These are phyloP conservation scores for Drosophila albomicans DNA, from an alignment of 1,140 invertebrate species.

Conservation along the genomic window DNA sequence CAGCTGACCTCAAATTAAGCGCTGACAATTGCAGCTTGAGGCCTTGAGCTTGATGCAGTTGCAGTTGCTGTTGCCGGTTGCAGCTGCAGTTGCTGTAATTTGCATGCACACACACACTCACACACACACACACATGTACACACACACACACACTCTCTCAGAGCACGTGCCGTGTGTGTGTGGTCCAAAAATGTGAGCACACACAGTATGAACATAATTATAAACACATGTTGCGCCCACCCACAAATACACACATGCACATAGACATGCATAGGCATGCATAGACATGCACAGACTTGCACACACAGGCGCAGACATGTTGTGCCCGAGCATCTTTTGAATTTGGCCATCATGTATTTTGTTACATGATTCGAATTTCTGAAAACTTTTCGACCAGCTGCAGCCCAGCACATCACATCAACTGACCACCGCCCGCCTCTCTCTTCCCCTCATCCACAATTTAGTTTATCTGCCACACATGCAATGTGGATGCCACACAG, in stretches of 20 bases:
- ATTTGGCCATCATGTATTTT: conserved; percentile 70
- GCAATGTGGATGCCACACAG: conserved; percentile 1
- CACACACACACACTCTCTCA: conserved; percentile 13
- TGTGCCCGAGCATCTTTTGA: conserved; percentile 46
- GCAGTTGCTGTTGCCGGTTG: conserved; percentile 1
- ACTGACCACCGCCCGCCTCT: conserved; percentile 26
- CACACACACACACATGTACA: conserved; percentile 24
- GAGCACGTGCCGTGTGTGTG: conserved; percentile 26
- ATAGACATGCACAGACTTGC: too few species aligned
- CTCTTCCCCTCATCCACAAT: neutral
- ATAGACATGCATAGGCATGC: neutral
- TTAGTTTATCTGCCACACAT: conserved; percentile 38
- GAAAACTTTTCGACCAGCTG: conserved; percentile 53
- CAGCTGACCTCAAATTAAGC: conserved; percentile 71
- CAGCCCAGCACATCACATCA: conserved; percentile 10
- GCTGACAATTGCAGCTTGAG: conserved; percentile 70
- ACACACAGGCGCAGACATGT: neutral
- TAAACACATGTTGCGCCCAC: conserved; percentile 74
- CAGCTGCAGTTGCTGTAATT: conserved; percentile 52
- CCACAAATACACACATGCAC: conserved; percentile 8
- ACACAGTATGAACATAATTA: conserved; percentile 75
- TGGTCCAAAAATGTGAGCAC: conserved; percentile 45
- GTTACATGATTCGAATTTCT: conserved; percentile 83
- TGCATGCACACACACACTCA: conserved; percentile 56
- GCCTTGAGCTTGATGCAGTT: conserved; percentile 40